phyloP scores from a whole-genome alignment of 1,140 invertebrate genomes.

The Anthonomus grandis region DNA sequence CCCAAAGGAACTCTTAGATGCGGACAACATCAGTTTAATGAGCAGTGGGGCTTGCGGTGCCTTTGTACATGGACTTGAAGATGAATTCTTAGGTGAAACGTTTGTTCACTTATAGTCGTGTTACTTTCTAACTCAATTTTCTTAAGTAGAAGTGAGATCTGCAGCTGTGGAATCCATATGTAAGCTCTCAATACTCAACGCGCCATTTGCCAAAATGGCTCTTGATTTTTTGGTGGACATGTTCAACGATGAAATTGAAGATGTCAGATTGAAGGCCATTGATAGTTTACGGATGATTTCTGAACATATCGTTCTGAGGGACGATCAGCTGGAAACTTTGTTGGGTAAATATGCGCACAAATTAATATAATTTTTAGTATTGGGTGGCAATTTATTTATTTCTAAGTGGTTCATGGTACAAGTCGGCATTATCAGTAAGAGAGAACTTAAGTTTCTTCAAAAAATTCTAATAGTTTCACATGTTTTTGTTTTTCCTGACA shows the following conservation, averaged over 20 bases:
- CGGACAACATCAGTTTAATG: conserved; percentile 78
- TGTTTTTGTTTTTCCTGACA: too few relatives aligned
- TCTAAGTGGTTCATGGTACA: too few relatives aligned
- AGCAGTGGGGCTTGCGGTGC: conserved; percentile 95
- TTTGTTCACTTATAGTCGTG: conserved; percentile 1
- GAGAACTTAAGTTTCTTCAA: too few relatives aligned
- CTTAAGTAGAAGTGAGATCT: conserved; percentile 89
- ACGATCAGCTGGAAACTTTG: conserved; percentile 97
- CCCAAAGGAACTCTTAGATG: conserved; percentile 73
- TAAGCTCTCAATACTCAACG: conserved; percentile 78
- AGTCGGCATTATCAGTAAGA: too few relatives aligned
- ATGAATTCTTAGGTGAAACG: conserved; percentile 88
- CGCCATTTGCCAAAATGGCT: conserved; percentile 80
- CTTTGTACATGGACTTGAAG: conserved; percentile 97
- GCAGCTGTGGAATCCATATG: conserved; percentile 94
- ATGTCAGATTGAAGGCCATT: conserved; percentile 90
- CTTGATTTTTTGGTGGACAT: conserved; percentile 98
- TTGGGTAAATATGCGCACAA: conserved; percentile 56
- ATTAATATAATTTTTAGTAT: conserved; percentile 43
- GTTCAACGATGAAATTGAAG: conserved; percentile 99
- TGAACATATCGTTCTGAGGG: conserved; percentile 80
- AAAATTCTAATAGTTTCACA: too few relatives aligned
- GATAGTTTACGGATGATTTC: conserved; percentile 88
- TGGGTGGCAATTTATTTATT: not conserved
- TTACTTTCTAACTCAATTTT: conserved; percentile 1